Evolutionary conservation across 1,140 invertebrate genomes (phyloP), one percentile per base, ranked within the genome.

Genomic region (Phthorimaea operculella): DNA sequence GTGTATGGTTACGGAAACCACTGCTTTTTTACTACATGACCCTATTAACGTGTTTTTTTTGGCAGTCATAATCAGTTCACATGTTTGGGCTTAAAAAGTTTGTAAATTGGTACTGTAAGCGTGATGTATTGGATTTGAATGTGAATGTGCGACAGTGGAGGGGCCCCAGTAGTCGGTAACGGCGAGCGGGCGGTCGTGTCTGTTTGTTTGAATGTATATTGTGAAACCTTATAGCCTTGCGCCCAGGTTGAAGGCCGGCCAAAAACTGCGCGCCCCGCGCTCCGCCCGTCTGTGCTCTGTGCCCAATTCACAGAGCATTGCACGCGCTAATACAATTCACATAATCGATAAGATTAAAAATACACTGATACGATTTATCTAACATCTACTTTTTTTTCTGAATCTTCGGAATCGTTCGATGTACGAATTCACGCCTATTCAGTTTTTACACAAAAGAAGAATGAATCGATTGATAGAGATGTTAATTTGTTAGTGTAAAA

Each of bases 1-100:
- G 76, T 73, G 66, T 82, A 70, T 62, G 66, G 74, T 82, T 83
- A 82, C 80, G 80, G 80, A 80, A 79, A 79, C 74, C 52, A 64
- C 58, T 64, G 64, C 67, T 83, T 79, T 82, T 79, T 76, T 62
- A 18, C 21, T 28, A 55, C 70, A 67, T 70, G 70, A 73, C 73
- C 77, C 71, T 77, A 78, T 78, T 72, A 74, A 72, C 60, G 55
- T 62, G 59, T 64, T 72, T 77, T 28, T 76, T 78, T 74, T 63
- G 54, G 51, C 21, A 50, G 18, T 42, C 62, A 64, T 74, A 74
- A 79, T 79, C 79, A 63, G 60, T 78, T 77, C 72, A 76, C 69
- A 75, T 79, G 69, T 74, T 77, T 67, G 66, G 33, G 21, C 44
- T 57, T 36, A 9, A 49, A 51, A 34, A 44, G 17, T 12, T 42